phyloP scores from a whole-genome alignment of 2,888 invertebrate species.

The Agrotis exclamationis region DNA sequence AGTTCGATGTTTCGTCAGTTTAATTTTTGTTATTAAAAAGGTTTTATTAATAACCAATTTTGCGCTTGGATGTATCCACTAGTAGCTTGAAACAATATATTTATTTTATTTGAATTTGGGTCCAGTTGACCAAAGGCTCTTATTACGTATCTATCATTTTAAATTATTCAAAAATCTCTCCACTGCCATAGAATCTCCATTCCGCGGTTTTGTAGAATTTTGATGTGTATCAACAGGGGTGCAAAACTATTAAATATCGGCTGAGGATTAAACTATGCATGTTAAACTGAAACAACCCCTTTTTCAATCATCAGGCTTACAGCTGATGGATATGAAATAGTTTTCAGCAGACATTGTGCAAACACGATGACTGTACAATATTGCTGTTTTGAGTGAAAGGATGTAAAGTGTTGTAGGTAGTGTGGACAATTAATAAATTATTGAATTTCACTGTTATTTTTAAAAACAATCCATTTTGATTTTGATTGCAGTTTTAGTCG shows the following conservation, averaged over 20 bases:
- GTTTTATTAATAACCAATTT: too few species aligned
- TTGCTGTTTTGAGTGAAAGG: slow-evolving; percentile 21
- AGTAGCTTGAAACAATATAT: too few species aligned
- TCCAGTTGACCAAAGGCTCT: too few species aligned
- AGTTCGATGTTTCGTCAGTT: too few species aligned
- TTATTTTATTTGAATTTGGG: too few species aligned
- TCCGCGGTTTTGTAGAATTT: slow-evolving; percentile 14
- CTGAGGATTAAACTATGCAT: slow-evolving; percentile 73
- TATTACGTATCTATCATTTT: background rate
- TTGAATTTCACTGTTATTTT: background rate
- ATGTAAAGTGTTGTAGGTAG: background rate
- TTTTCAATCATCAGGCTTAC: slow-evolving; percentile 69
- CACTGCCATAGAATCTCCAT: background rate
- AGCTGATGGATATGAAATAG: slow-evolving; percentile 63
- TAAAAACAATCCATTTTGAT: background rate
- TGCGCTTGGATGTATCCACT: too few species aligned
- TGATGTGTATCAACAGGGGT: slow-evolving; percentile 47
- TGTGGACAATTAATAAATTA: background rate
- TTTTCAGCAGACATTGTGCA: slow-evolving; percentile 61
- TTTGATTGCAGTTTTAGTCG: background rate
- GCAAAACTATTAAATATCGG: slow-evolving; percentile 82
- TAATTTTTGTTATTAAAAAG: too few species aligned
- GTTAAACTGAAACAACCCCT: slow-evolving; percentile 70
- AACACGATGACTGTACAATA: slow-evolving; percentile 36
- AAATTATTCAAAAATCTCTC: slow-evolving; percentile 21